A percentile compares a stretch with the other conserved stretches of the same genome.
Evolutionary conservation across 2,113 vertebrate species (phyloP).

Genomic region (Corvus cornix): DNA sequence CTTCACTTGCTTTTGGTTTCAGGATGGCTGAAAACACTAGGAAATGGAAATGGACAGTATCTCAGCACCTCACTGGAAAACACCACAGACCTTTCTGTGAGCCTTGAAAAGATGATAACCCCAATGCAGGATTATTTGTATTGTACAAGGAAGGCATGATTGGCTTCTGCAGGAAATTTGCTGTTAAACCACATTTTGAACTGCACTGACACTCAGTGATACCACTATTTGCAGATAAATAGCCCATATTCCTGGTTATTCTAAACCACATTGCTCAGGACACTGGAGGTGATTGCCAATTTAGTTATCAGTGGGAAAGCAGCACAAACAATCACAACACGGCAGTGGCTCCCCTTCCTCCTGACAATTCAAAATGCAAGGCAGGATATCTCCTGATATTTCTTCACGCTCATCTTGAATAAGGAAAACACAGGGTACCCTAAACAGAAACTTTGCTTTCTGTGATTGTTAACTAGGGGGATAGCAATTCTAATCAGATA

Average conservation of each 20-base stretch:
- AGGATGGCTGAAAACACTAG: neutral
- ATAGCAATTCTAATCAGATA: neutral
- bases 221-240: neutral
- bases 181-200: neutral
- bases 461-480: neutral
- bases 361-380: neutral
- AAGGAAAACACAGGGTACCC: neutral
- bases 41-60: neutral
- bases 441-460: neutral
- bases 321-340: neutral
- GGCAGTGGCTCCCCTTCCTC: neutral
- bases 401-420: neutral
- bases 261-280: neutral
- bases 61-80: accelerated
- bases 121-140: neutral
- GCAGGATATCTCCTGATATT: neutral
- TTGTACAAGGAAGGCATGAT: neutral
- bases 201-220: neutral
- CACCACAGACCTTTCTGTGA: neutral
- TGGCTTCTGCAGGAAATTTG: neutral
- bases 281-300: neutral
- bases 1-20: neutral
- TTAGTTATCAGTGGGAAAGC: neutral
- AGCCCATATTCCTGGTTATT: neutral
- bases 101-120: neutral